Evolutionary conservation across 92 coral and sea anemone species (phyloP).

Genomic region (Actinernus sp.): DNA sequence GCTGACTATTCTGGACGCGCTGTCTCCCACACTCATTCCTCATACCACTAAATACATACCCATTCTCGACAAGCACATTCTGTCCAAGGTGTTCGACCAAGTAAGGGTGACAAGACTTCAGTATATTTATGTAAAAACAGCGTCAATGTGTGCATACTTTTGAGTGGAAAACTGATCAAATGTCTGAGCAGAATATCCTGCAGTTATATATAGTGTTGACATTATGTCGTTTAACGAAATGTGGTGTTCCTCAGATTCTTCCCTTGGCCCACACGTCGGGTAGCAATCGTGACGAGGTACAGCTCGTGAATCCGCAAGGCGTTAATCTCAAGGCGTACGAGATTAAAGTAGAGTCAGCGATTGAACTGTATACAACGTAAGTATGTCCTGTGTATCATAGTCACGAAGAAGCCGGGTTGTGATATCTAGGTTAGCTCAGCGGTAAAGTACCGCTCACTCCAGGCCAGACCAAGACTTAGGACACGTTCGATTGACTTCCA

Average conservation of each 20-base stretch:
- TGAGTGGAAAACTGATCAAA: no score
- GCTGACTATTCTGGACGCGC: constrained; percentile 89
- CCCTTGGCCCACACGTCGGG: constrained; percentile 93
- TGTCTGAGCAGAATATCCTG: no score
- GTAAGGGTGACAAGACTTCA: no score
- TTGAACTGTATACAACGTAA: constrained; percentile 71
- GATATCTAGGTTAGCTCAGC: no score
- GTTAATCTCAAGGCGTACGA: constrained; percentile 89
- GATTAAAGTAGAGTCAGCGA: constrained; percentile 72
- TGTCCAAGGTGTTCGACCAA: constrained; percentile 94
- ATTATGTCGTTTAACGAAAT: no score
- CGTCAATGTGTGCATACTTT: no score
- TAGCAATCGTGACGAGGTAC: constrained; percentile 86
- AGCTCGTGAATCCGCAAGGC: constrained; percentile 86
- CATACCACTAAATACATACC: constrained; percentile 90
- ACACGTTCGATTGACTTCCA: no score
- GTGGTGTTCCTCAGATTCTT: constrained; percentile 39
- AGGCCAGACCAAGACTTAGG: no score
- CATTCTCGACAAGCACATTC: constrained; percentile 83
- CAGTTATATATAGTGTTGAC: no score
- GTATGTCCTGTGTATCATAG: background rate
- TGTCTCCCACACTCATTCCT: constrained; percentile 85
- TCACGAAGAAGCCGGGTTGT: no score
- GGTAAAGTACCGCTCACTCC: no score
- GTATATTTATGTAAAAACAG: no score